These are phyloP conservation scores for Solea senegalensis DNA, from an alignment of 2,113 vertebrate genomes.

Conservation along the genomic window DNA sequence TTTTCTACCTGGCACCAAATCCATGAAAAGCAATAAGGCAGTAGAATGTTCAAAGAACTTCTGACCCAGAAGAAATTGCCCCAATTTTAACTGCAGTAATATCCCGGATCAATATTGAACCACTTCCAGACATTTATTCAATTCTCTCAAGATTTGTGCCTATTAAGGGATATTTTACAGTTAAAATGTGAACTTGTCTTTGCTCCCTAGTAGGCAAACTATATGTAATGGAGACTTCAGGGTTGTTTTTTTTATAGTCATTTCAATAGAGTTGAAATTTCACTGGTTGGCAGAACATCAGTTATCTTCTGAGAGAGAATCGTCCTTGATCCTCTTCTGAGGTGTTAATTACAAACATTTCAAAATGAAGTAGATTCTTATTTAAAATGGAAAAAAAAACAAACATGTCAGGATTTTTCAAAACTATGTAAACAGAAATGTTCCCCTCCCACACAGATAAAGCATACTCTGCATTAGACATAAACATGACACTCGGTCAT, in stretches of 20 bases:
- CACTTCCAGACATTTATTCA: not conserved
- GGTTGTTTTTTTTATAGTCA: not conserved
- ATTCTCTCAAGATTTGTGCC: not conserved
- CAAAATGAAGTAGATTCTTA: not conserved
- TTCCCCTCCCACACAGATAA: not conserved
- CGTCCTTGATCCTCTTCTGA: too few relatives aligned
- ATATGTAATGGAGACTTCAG: not conserved
- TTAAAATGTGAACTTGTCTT: not conserved
- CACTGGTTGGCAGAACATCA: not conserved
- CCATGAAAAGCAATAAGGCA: not conserved
- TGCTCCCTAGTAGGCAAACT: not conserved
- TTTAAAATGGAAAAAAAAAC: not conserved
- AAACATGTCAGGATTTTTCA: too few relatives aligned
- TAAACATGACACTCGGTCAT: conserved; percentile 23
- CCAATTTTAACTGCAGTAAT: not conserved
- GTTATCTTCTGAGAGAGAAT: not conserved
- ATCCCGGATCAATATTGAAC: not conserved
- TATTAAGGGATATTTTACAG: not conserved
- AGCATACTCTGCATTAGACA: conserved; percentile 6
- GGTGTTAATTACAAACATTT: not conserved
- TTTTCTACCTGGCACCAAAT: not conserved
- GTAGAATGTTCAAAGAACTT: not conserved
- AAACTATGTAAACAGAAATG: not conserved
- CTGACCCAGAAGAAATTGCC: not conserved
- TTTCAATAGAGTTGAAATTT: not conserved